A percentile compares a stretch with the other conserved stretches of the same genome.
Conservation (phyloP, 2,113 vertebrate genomes). For the Sitta europaea region DNA sequence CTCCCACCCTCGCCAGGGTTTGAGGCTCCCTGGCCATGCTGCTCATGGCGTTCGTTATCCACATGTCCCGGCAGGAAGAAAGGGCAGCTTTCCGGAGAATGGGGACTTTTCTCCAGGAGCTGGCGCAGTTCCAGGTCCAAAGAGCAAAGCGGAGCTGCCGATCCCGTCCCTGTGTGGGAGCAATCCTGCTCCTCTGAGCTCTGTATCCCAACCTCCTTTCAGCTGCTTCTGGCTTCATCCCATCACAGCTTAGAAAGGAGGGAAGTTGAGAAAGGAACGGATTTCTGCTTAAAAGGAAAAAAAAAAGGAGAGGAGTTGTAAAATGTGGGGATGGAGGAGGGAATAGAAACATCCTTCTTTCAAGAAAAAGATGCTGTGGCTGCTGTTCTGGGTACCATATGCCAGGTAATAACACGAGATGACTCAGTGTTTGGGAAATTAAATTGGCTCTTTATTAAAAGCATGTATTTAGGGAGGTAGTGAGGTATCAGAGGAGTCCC, state of each 20-base stretch:
- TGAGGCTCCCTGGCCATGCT: neutral
- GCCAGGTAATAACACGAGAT: neutral
- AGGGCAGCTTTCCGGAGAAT: accelerated
- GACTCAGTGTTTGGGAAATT: conserved; percentile 29
- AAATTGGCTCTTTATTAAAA: conserved; percentile 13
- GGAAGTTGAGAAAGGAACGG: neutral
- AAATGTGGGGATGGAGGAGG: neutral
- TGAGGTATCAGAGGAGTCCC: neutral
- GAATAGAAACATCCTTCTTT: neutral
- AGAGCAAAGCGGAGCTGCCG: neutral
- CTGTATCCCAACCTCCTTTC: neutral
- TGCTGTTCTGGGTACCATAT: neutral
- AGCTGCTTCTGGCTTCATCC: neutral
- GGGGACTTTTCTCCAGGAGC: neutral
- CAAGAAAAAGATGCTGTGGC: neutral
- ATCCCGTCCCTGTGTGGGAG: accelerated
- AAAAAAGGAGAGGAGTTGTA: neutral
- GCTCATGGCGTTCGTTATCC: accelerated
- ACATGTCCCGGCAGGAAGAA: neutral
- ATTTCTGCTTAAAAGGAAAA: neutral
- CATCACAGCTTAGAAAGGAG: neutral
- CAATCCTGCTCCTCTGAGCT: neutral
- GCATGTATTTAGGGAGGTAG: neutral
- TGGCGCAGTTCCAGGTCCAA: neutral
- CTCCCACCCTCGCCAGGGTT: accelerated